Evolutionary conservation across 1,140 invertebrate genomes (phyloP).

Genomic region (Apolygus lucorum): DNA sequence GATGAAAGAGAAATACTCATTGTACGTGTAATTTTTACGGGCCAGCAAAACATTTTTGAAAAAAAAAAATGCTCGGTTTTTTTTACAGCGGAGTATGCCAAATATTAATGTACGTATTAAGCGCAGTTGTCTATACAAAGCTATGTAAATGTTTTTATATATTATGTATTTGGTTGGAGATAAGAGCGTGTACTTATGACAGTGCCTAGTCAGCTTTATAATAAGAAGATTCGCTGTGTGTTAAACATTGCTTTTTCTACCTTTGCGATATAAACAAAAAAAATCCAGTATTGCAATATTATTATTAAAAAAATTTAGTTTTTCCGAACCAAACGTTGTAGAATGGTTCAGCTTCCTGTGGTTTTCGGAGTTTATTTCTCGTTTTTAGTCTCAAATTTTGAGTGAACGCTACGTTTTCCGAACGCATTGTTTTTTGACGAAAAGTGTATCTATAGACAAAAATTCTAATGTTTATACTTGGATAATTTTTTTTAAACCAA

Average conservation of each 20-base stretch:
- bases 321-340: too few species aligned
- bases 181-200: constrained; percentile 20
- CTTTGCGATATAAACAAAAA: too few species aligned
- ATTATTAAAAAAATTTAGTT: background rate
- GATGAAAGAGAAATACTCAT: background rate
- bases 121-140: constrained; percentile 1
- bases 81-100: constrained; percentile 25
- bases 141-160: constrained; percentile 14
- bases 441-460: background rate
- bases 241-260: background rate
- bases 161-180: background rate
- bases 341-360: too few species aligned
- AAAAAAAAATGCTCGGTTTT: too few species aligned
- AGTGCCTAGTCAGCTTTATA: constrained; percentile 28
- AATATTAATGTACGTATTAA: constrained; percentile 2
- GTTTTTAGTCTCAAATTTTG: background rate
- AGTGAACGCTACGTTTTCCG: background rate
- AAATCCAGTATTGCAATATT: too few species aligned
- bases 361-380: too few species aligned
- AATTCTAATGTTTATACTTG: background rate
- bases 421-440: background rate
- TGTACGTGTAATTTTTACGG: background rate
- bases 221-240: background rate
- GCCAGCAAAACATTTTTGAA: too few species aligned
- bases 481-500: background rate